A percentile compares a stretch with the other conserved stretches of the same genome.
phyloP scores from a whole-genome alignment of 2,888 invertebrate species.

The Venustoraphidia nigricollis region DNA sequence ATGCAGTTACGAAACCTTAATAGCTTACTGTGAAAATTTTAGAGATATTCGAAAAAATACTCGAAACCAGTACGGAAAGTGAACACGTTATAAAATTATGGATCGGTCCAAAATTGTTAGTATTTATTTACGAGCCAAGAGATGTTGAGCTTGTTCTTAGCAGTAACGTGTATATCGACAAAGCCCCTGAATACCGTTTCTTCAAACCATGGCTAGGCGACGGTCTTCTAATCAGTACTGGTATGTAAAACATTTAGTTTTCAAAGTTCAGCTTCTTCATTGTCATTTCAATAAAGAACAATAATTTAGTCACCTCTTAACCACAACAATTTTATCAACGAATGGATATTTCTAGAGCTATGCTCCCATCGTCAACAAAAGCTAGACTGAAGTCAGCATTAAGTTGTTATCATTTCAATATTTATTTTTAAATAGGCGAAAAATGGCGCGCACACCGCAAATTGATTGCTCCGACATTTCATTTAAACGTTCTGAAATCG shows the following conservation, averaged over 20 bases:
- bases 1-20: neutral
- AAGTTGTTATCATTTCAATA: constrained; percentile 1
- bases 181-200: constrained; percentile 61
- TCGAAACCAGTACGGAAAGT: constrained; percentile 35
- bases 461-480: constrained; percentile 77
- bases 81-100: constrained; percentile 50
- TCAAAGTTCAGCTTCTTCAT: too few species aligned
- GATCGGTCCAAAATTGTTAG: constrained; percentile 59
- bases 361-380: too few species aligned
- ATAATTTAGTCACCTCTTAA: too few species aligned
- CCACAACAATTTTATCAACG: too few species aligned
- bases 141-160: constrained; percentile 66
- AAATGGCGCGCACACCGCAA: constrained; percentile 79
- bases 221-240: constrained; percentile 66
- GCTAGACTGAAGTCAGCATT: neutral
- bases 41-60: constrained; percentile 56
- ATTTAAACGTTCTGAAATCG: constrained; percentile 71
- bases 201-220: constrained; percentile 76
- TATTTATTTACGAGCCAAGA: constrained; percentile 60
- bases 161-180: constrained; percentile 68
- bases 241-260: constrained; percentile 22
- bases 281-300: too few species aligned
- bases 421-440: constrained; percentile 36
- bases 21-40: constrained; percentile 13
- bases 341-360: too few species aligned